Conservation (phyloP, 2,113 vertebrate species). For the Sinocyclocheilus anshuiensis region DNA sequence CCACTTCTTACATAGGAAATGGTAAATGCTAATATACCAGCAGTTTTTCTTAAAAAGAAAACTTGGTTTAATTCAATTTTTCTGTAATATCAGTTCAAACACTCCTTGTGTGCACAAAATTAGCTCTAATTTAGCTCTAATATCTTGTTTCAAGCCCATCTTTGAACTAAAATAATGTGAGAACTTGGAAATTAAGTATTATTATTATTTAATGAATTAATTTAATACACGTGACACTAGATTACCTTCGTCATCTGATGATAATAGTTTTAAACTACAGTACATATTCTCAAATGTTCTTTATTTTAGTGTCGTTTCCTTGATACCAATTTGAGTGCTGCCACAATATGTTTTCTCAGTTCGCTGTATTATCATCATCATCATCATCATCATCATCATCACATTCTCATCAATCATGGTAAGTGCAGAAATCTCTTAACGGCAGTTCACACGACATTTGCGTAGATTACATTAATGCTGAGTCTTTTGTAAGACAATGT, state of each 20-base stretch:
- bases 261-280: background rate
- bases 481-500: constrained; percentile 24
- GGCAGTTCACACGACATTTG: background rate
- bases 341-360: background rate
- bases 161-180: constrained; percentile 1
- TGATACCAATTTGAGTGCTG: background rate
- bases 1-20: background rate
- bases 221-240: background rate
- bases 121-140: background rate
- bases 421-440: background rate
- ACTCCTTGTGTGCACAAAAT: background rate
- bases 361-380: background rate
- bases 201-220: background rate
- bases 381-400: background rate
- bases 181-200: background rate
- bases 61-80: background rate
- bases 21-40: background rate
- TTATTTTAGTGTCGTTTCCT: background rate
- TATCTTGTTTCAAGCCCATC: background rate
- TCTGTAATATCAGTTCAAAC: background rate
- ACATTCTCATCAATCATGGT: background rate
- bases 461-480: background rate
- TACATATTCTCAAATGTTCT: background rate
- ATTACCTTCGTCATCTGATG: background rate
- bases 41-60: background rate